Conservation (phyloP, 2,888 invertebrate species). For the Onthophagus sagittarius region DNA sequence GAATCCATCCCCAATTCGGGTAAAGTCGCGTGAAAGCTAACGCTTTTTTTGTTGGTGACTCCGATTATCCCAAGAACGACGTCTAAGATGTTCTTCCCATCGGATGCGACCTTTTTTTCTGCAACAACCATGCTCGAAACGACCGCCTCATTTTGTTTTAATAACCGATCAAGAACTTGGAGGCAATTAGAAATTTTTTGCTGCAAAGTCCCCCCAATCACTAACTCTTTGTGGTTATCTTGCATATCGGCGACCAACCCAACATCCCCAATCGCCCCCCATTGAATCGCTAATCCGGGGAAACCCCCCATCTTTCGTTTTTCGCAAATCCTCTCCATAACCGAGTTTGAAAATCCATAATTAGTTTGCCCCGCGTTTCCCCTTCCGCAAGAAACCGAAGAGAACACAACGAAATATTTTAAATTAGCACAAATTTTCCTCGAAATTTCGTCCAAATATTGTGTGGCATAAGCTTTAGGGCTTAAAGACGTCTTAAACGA, state of each 20-base stretch:
- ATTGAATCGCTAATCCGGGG: conserved; percentile 31
- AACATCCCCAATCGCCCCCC: conserved; percentile 31
- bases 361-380: conserved; percentile 88
- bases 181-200: conserved; percentile 65
- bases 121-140: conserved; percentile 92
- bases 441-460: conserved; percentile 65
- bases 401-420: too few relatives aligned
- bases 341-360: conserved; percentile 84
- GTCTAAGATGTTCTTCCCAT: conserved; percentile 63
- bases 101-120: conserved; percentile 66
- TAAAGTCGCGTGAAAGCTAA: conserved; percentile 67
- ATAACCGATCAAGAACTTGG: conserved; percentile 61
- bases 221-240: conserved; percentile 22
- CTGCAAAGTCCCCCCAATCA: conserved; percentile 59
- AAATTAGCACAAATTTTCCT: conserved; percentile 23
- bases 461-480: conserved; percentile 75
- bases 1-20: conserved; percentile 96
- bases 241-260: too few relatives aligned
- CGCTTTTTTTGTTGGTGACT: conserved; percentile 64
- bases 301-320: conserved; percentile 40
- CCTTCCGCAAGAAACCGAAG: conserved; percentile 88
- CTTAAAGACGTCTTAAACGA: conserved; percentile 64
- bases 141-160: conserved; percentile 62
- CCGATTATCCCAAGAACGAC: conserved; percentile 62
- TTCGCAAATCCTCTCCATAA: conserved; percentile 84